phyloP scores from a whole-genome alignment of 2,113 vertebrate genomes.

The Panurus biarmicus region DNA sequence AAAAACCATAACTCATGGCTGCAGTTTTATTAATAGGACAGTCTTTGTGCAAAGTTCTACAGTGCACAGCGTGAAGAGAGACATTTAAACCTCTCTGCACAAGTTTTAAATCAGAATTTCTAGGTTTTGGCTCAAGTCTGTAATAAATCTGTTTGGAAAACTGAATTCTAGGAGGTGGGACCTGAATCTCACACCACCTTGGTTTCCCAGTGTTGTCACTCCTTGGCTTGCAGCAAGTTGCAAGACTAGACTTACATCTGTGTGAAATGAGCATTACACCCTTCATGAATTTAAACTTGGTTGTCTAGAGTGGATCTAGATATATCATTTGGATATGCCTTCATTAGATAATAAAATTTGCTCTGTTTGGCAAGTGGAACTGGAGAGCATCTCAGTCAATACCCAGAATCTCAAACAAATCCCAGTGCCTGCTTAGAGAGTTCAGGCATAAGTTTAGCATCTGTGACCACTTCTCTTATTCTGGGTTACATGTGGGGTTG shows the following conservation, averaged over 20 bases:
- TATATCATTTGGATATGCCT: neutral
- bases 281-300: neutral
- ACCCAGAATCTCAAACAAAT: neutral
- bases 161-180: neutral
- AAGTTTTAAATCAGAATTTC: neutral
- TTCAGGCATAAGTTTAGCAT: neutral
- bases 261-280: neutral
- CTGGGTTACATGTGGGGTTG: neutral
- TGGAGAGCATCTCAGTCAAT: neutral
- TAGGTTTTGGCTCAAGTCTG: neutral
- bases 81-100: neutral
- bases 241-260: neutral
- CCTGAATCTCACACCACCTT: neutral
- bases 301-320: neutral
- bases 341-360: neutral
- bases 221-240: neutral
- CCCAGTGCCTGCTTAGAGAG: neutral
- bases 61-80: neutral
- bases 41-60: neutral
- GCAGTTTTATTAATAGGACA: slow-evolving; percentile 22
- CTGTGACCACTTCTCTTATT: neutral
- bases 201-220: neutral
- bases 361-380: neutral
- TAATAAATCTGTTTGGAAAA: neutral
- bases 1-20: neutral